Conservation (phyloP, 1,140 invertebrate species). For the Branchinecta lindahli region DNA sequence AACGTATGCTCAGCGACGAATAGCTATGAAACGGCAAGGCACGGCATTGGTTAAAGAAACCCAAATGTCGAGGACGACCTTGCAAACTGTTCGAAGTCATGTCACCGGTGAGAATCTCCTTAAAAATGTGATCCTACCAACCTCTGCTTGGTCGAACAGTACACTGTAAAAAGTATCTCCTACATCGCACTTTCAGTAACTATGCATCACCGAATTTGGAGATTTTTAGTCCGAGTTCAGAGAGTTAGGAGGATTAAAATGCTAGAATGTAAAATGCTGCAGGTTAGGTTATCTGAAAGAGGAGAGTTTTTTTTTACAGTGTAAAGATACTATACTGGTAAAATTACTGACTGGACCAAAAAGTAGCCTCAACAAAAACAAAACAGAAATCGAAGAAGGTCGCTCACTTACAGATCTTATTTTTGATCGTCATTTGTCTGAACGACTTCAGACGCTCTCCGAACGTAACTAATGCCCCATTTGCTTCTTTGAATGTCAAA, state of each 20-base stretch:
- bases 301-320: conserved; percentile 1
- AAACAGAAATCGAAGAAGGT: background rate
- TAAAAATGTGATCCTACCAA: no score
- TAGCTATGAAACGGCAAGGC: no score
- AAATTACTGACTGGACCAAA: no score
- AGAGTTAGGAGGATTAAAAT: background rate
- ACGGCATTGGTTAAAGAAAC: no score
- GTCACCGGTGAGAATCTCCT: no score
- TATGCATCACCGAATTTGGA: no score
- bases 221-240: background rate
- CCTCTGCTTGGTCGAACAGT: no score
- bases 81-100: no score
- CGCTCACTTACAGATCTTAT: background rate
- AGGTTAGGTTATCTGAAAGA: background rate
- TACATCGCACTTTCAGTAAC: no score
- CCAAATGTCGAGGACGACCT: no score
- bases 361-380: background rate
- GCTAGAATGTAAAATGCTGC: background rate
- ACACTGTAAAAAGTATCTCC: no score
- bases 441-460: background rate
- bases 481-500: background rate
- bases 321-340: background rate
- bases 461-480: background rate
- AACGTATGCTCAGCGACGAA: no score
- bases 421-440: background rate